Evolutionary conservation across 1,140 invertebrate genomes (phyloP), one percentile per base, ranked within the genome.

Genomic region (Drosophila busckii): DNA sequence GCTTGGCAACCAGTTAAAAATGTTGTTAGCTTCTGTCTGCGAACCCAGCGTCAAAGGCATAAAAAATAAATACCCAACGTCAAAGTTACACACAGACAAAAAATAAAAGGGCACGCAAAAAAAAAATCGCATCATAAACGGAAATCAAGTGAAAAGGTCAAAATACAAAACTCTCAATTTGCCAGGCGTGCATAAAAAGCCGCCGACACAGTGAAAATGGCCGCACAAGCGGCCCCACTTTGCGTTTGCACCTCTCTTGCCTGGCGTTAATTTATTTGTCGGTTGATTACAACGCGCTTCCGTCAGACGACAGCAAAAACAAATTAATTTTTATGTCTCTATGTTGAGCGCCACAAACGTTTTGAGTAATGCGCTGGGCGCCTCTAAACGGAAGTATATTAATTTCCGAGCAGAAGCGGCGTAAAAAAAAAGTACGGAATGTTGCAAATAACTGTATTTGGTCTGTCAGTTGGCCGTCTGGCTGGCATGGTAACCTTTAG

Each of bases 281-380:
- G 73, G 75, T 78, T 78, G 75, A 78, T 78, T 78, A 78, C 75
- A 82, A 53, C 75, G 68, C 35, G 59, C 63, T 65, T 78, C 73
- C 73, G 73, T 49, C 69, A 68, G 56, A 55, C 49, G 73, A 78
- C 73, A 70, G 45, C 73, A 67, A 67, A 76, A 80, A 70, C 56
- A 76, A 76, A 76, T 78, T 78, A 78, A 82, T 78, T 78, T 78
- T 82, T 82, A 78, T 82, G 73, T 71, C 62, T 59, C 56, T 63
- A 34, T 49, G 63, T 45, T 8, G 49, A 46, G 28, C n/a, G 56
- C 45, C 32, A 54, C 46, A 48, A 60, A 67, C 40, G 42, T 67
- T 70, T 66, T 76, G 71, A 76, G 73, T 80, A 80, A 80, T 76
- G 73, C 62, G 52, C 19, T 26, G 34, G 53, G 48, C 31, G 22